A percentile compares a stretch with the other conserved stretches of the same genome.
Conservation (phyloP, 1,140 invertebrate species). For the Phymorhynchus buccinoides region DNA sequence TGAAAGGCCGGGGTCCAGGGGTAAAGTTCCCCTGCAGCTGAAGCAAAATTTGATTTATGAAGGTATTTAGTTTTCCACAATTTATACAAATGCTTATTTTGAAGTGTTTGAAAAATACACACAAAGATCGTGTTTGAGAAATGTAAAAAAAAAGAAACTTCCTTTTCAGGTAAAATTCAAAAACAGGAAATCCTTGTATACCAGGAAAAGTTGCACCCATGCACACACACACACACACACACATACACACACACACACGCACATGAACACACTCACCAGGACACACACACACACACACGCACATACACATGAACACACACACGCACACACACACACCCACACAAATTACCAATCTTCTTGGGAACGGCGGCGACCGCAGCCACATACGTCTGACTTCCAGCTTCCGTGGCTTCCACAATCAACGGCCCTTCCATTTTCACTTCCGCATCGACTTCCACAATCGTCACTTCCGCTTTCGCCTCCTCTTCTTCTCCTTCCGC, state of each 20-base stretch:
- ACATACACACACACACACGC: neutral
- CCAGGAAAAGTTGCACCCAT: too few relatives aligned
- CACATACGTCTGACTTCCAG: conserved; percentile 14
- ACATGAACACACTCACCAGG: neutral
- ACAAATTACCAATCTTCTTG: neutral
- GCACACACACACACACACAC: neutral
- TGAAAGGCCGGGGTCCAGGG: too few relatives aligned
- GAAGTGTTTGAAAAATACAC: too few relatives aligned
- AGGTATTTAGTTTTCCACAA: too few relatives aligned
- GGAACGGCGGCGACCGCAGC: neutral
- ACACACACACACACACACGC: neutral
- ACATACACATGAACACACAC: too few relatives aligned
- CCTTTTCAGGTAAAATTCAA: too few relatives aligned
- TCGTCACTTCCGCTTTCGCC: neutral
- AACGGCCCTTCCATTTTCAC: neutral
- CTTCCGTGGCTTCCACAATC: neutral
- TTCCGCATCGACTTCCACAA: neutral
- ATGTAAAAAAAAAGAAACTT: too few relatives aligned
- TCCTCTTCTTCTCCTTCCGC: neutral
- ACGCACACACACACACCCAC: neutral
- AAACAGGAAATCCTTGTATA: too few relatives aligned
- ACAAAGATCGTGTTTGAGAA: too few relatives aligned
- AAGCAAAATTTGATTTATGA: too few relatives aligned
- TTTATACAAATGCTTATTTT: too few relatives aligned
- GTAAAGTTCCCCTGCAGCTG: too few relatives aligned